A percentile compares a stretch with the other conserved stretches of the same genome.
phyloP scores from a whole-genome alignment of 2,888 invertebrate genomes.

The Lysandra bellargus region DNA sequence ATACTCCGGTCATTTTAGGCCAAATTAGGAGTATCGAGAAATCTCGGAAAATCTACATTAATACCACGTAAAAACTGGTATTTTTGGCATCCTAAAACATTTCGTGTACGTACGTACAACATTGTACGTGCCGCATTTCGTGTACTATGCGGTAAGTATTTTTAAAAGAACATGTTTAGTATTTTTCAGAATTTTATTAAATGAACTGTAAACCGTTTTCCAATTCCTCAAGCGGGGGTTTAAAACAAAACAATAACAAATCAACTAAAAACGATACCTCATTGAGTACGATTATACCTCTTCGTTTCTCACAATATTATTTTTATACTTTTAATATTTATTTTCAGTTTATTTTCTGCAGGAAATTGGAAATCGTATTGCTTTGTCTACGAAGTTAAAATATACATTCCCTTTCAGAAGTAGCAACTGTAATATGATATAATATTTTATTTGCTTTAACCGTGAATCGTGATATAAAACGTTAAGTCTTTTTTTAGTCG shows the following conservation, averaged over 20 bases:
- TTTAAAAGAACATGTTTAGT: too few species aligned
- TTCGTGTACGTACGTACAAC: too few species aligned
- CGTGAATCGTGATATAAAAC: background rate
- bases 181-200: too few species aligned
- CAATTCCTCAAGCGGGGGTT: background rate
- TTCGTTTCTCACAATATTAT: background rate
- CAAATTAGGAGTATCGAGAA: too few species aligned
- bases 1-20: too few species aligned
- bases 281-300: background rate
- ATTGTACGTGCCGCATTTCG: too few species aligned
- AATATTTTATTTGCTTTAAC: background rate
- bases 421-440: background rate
- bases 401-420: background rate
- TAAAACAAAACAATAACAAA: background rate
- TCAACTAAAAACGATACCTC: slow-evolving; percentile 11
- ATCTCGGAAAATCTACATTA: too few species aligned
- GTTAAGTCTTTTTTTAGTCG: too few species aligned
- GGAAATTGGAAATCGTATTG: background rate
- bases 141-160: too few species aligned
- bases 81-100: too few species aligned
- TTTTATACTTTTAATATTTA: slow-evolving; percentile 9
- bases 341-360: slow-evolving; percentile 10
- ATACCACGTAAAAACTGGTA: too few species aligned
- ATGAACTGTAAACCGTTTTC: background rate
- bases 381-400: slow-evolving; percentile 2